Evolutionary conservation across 2,888 invertebrate genomes (phyloP).

Genomic region (Caenorhabditis zanzibari): DNA sequence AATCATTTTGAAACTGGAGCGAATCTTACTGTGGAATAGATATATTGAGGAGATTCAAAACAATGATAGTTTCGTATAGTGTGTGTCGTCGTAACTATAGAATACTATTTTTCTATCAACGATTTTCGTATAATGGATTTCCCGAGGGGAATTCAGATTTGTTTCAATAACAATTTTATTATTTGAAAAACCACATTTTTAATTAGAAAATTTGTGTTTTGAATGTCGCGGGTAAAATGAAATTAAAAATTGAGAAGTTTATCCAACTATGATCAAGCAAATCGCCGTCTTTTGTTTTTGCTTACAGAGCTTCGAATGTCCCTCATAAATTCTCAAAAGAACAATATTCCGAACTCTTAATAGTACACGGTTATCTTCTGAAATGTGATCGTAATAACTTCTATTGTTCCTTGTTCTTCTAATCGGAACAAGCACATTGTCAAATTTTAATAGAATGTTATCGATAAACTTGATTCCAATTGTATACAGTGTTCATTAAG

Average conservation of each 20-base stretch:
- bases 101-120: too few species aligned
- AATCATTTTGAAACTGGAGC: neutral
- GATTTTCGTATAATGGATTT: neutral
- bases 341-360: too few species aligned
- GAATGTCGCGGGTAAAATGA: too few species aligned
- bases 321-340: too few species aligned
- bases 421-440: neutral
- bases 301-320: too few species aligned
- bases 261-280: too few species aligned
- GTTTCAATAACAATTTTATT: conserved; percentile 4
- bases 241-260: too few species aligned
- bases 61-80: neutral
- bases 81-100: neutral
- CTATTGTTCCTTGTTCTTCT: neutral
- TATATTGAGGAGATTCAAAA: neutral
- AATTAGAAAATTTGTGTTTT: neutral
- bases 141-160: neutral
- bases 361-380: too few species aligned
- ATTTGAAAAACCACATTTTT: neutral
- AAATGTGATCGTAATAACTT: neutral
- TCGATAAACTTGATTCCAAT: neutral
- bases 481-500: conserved; percentile 4
- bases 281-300: too few species aligned
- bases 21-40: neutral
- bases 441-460: neutral